Evolutionary conservation across 35 echinoderm and acorn worm species (phyloP).

Genomic region (Hemicentrotus pulcherrimus): DNA sequence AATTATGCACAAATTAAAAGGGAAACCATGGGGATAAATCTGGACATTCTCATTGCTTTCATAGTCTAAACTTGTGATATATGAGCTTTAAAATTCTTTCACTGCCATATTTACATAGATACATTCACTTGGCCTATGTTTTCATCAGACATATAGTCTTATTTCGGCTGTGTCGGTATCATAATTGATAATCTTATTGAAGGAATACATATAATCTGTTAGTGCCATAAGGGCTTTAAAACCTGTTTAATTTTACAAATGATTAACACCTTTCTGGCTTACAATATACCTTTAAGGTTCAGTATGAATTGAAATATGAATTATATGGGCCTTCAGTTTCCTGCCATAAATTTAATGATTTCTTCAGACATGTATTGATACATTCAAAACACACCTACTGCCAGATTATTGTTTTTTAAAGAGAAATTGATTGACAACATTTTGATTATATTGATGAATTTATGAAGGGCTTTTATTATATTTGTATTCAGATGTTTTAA

Average conservation of each 20-base stretch:
- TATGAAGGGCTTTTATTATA: neutral
- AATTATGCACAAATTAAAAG: neutral
- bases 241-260: too few species aligned
- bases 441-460: neutral
- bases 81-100: neutral
- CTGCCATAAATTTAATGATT: too few species aligned
- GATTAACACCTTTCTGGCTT: too few species aligned
- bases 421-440: neutral
- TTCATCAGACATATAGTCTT: too few species aligned
- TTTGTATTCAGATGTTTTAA: neutral
- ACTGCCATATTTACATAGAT: neutral
- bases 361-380: neutral
- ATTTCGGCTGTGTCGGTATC: too few species aligned
- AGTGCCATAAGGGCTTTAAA: too few species aligned
- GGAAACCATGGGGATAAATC: neutral
- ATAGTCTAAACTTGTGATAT: neutral
- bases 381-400: neutral
- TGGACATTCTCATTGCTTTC: neutral
- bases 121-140: too few species aligned
- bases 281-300: too few species aligned
- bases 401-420: neutral
- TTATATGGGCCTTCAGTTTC: too few species aligned
- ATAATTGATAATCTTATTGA: too few species aligned
- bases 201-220: too few species aligned
- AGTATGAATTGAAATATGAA: too few species aligned